Conservation (phyloP, 1,140 invertebrate species). For the Drosophila auraria region DNA sequence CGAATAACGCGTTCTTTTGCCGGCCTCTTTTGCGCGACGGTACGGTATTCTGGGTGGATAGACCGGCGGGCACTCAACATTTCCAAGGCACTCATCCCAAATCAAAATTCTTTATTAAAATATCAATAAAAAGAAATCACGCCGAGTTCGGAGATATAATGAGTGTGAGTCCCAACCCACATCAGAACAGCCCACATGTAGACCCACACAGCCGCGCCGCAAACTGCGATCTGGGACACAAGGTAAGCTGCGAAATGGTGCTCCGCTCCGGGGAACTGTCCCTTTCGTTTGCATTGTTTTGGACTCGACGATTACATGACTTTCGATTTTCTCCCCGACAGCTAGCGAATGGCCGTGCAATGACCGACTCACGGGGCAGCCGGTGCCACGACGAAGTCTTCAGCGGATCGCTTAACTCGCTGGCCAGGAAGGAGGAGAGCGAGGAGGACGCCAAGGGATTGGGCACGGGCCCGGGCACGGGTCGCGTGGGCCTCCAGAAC, state of each 20-base stretch:
- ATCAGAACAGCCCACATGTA: constrained; percentile 51
- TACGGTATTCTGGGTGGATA: neutral
- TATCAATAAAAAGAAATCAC: constrained; percentile 33
- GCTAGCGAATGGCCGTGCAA: constrained; percentile 48
- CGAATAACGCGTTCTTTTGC: neutral
- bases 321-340: constrained; percentile 57
- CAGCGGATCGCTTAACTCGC: constrained; percentile 61
- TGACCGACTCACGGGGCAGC: constrained; percentile 48
- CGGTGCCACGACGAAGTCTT: constrained; percentile 59
- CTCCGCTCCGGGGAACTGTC: constrained; percentile 17
- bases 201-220: constrained; percentile 40
- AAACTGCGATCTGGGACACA: constrained; percentile 50
- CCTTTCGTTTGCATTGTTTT: constrained; percentile 37
- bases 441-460: constrained; percentile 28
- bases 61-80: constrained; percentile 9
- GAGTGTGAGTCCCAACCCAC: constrained; percentile 59
- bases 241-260: constrained; percentile 38
- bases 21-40: neutral
- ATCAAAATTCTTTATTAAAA: constrained; percentile 74
- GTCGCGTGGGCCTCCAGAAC: constrained; percentile 94
- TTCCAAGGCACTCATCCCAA: constrained; percentile 21
- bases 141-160: constrained; percentile 52
- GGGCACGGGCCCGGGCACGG: constrained; percentile 66
- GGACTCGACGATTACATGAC: constrained; percentile 71
- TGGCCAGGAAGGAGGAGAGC: constrained; percentile 54